Evolutionary conservation across 2,888 invertebrate genomes (phyloP), one percentile per base, ranked within the genome.

Genomic region (Digitonthophagus gazella): DNA sequence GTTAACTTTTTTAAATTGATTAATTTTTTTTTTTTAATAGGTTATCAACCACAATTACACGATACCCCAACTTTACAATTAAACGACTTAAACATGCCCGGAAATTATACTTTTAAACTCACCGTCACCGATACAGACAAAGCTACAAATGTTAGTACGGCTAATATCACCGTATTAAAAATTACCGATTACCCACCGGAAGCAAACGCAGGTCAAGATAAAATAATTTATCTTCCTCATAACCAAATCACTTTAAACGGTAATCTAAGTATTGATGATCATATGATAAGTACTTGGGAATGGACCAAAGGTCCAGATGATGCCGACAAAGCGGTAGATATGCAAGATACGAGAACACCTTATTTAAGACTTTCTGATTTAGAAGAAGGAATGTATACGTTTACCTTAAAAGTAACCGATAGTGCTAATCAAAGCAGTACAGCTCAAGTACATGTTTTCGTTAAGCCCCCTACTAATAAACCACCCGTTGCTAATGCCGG

Each of bases 171-270:
- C 2, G 96, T 97, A 11, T 84, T 96, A 15, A 95, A 96, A 84
- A 93, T 93, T 75, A 94, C 90, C 0, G 97, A 98, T 81, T 97
- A 97, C 84, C 96, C 96, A 0, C 97, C 97, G 0, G 95, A 94
- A 80, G 97, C 97, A 0, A 96, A 96, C 85, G 97, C 97, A 63
- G 92, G 89, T 0, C 89, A 94, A 79, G 93, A 96, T 75, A 91
- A 93, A 57, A 93, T 97, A 70, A 89, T 97, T 75, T 94, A 94
- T 83, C 85, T 97, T 68, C 97, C 97, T 0, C 92, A 92, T 79
- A 95, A 93, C 78, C 85, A 86, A 57, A 72, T 77, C 57, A 76
- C 92, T 0, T 84, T 98, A 18, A 95, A 95, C 81, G 97, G 97
- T 2, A 97, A 93, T 76, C 85, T 92, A 70, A 97, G 96, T 72